Evolutionary conservation across 1,140 invertebrate species (phyloP).

Genomic region (Brachionus asplanchnoidis): DNA sequence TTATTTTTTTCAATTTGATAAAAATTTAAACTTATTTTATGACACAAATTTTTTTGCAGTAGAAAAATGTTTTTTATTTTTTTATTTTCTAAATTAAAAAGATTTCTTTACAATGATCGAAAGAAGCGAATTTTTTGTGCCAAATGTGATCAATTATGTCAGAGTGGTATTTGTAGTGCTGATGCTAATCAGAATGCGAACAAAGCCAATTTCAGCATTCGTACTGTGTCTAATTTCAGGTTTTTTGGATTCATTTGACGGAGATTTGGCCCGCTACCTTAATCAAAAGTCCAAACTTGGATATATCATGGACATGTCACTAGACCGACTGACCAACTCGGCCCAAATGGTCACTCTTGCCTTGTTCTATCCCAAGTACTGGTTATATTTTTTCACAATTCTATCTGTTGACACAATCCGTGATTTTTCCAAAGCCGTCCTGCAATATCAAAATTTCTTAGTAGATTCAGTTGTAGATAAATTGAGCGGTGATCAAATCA

Average conservation of each 20-base stretch:
- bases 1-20: not conserved
- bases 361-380: not conserved
- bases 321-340: not conserved
- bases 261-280: not conserved
- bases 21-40: not conserved
- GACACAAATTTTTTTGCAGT: not conserved
- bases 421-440: not conserved
- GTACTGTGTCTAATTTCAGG: not conserved
- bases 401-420: not conserved
- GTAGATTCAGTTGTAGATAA: not conserved
- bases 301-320: not conserved
- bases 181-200: slow-evolving; percentile 3
- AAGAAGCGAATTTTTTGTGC: not conserved
- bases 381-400: not conserved
- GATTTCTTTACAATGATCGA: not conserved
- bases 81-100: not conserved
- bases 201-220: not conserved
- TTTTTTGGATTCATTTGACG: not conserved
- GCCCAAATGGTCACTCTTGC: not conserved
- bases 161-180: not conserved
- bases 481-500: not conserved
- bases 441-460: not conserved
- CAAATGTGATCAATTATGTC: not conserved
- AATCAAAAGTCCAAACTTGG: slow-evolving; percentile 13
- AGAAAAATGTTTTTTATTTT: not conserved